Evolutionary conservation across 1,140 invertebrate genomes (phyloP).

Genomic region (Drosophila baimaii): DNA sequence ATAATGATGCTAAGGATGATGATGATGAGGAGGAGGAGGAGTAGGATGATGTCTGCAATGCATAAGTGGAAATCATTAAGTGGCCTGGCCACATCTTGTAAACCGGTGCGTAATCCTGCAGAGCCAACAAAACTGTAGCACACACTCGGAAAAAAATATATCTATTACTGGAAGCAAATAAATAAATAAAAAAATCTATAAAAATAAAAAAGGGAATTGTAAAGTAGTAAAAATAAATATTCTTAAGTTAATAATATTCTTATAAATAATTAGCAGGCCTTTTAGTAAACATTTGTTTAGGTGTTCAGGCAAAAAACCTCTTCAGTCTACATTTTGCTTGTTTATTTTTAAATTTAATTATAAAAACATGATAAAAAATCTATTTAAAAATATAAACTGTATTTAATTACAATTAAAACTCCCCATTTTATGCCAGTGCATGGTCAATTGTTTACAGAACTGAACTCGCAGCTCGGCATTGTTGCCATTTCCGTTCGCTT

Average conservation of each 20-base stretch:
- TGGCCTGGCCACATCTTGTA: constrained; percentile 72
- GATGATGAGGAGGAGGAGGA: constrained; percentile 5
- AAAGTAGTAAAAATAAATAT: background rate
- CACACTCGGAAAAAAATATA: constrained; percentile 6
- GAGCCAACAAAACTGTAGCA: constrained; percentile 3
- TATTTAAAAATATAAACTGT: background rate
- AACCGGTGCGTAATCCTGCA: constrained; percentile 76
- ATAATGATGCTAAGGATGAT: constrained; percentile 3
- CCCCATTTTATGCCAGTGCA: background rate
- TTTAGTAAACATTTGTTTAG: background rate
- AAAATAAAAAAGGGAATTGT: background rate
- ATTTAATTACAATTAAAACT: background rate
- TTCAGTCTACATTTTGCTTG: too few species aligned
- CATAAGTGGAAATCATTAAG: constrained; percentile 80
- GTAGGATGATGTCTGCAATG: constrained; percentile 60
- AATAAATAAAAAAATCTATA: background rate
- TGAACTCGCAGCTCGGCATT: constrained; percentile 49
- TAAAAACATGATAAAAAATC: too few species aligned
- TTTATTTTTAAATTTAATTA: too few species aligned
- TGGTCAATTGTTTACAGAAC: constrained; percentile 71
- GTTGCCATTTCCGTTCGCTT: constrained; percentile 68
- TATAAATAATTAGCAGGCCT: too few species aligned
- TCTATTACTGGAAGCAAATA: background rate
- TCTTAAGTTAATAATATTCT: background rate
- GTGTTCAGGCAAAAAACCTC: too few species aligned